A percentile compares a stretch with the other conserved stretches of the same genome.
These are phyloP conservation scores for Anarrhichthys ocellatus DNA, from an alignment of 2,113 vertebrate genomes.

Conservation along the genomic window DNA sequence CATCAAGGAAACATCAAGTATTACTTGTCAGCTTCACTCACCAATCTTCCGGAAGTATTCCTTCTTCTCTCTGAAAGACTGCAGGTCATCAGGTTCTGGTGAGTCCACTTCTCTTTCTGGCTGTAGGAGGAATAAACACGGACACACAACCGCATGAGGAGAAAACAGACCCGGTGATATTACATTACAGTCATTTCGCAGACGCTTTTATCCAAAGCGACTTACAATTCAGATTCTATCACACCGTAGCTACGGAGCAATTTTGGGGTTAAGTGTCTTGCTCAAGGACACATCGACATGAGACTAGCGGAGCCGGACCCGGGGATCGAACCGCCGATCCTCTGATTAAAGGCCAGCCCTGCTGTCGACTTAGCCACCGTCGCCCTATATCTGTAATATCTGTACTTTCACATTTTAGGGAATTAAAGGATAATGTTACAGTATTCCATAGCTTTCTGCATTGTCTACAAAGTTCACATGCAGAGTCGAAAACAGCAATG, in stretches of 20 bases:
- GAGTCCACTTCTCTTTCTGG: slow-evolving; percentile 28
- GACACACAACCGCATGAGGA: not conserved
- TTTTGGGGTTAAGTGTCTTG: too few relatives aligned
- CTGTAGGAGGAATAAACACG: slow-evolving; percentile 36
- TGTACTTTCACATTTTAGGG: not conserved
- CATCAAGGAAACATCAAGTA: too few relatives aligned
- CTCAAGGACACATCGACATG: too few relatives aligned
- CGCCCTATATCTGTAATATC: too few relatives aligned
- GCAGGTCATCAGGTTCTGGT: slow-evolving; percentile 47
- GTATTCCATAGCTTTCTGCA: not conserved
- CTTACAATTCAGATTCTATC: too few relatives aligned
- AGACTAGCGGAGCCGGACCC: too few relatives aligned
- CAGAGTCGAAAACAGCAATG: not conserved
- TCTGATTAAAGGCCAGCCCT: too few relatives aligned
- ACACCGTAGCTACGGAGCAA: too few relatives aligned
- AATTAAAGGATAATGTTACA: not conserved
- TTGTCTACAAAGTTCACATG: not conserved
- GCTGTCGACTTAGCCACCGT: too few relatives aligned
- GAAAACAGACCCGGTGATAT: not conserved
- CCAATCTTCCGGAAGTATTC: slow-evolving; percentile 91
- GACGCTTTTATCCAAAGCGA: too few relatives aligned
- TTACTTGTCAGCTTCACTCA: slow-evolving; percentile 69
- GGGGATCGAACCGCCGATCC: too few relatives aligned
- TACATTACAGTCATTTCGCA: too few relatives aligned
- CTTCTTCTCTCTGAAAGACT: slow-evolving; percentile 88